Evolutionary conservation across 2,797 vertebrate species (phyloP).

Genomic region (Naso thynnoides): DNA sequence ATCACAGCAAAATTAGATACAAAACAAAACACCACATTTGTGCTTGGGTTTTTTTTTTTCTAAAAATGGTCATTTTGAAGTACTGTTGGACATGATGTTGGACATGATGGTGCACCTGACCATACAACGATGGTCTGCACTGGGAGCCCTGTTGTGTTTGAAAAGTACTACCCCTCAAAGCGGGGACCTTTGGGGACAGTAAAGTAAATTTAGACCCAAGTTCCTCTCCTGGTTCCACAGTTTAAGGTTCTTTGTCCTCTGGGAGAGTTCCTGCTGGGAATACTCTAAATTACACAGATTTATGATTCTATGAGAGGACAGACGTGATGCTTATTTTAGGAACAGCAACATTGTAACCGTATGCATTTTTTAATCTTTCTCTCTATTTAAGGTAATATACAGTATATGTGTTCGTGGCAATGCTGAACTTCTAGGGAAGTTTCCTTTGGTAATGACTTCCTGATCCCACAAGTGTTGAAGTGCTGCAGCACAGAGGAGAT

Average conservation of each 20-base stretch:
- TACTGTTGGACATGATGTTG: too few species aligned
- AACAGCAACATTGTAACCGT: background rate
- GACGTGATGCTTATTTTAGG: background rate
- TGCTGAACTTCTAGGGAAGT: background rate
- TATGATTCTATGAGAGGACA: background rate
- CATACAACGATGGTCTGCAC: too few species aligned
- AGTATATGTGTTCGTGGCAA: accelerated
- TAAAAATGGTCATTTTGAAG: too few species aligned
- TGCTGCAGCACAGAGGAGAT: background rate
- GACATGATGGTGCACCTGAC: too few species aligned
- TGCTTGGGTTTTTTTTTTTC: too few species aligned
- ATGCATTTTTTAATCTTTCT: background rate
- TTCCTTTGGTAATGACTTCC: background rate
- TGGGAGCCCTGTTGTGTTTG: too few species aligned
- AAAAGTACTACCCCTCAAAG: too few species aligned
- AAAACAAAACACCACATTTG: background rate
- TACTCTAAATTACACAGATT: background rate
- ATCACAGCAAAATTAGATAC: too few species aligned
- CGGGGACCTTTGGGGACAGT: too few species aligned
- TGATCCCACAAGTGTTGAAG: background rate
- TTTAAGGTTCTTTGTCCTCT: background rate
- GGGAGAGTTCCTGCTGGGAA: background rate
- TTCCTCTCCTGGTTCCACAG: background rate
- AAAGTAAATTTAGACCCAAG: too few species aligned
- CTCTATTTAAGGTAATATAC: background rate